These are phyloP conservation scores for Oscheius sp. DNA, from an alignment of 2,888 invertebrate genomes.

Conservation along the genomic window DNA sequence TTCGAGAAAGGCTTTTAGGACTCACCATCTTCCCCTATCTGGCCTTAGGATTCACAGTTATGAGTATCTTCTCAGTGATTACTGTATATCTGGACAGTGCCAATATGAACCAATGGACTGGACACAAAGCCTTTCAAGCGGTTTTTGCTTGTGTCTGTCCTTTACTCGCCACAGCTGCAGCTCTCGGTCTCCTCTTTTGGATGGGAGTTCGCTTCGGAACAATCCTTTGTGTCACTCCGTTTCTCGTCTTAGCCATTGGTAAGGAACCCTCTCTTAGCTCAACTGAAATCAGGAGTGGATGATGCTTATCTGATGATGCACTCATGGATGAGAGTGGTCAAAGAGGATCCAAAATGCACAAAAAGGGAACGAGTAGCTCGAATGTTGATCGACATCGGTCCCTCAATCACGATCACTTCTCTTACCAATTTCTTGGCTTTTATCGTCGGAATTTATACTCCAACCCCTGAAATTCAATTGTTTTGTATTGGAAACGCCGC, in stretches of 20 bases:
- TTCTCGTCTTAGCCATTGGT: conserved; percentile 66
- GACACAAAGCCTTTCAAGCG: conserved; percentile 29
- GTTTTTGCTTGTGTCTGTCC: conserved; percentile 62
- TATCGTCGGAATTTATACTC: conserved; percentile 84
- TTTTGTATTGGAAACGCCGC: conserved; percentile 94
- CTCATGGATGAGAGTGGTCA: conserved; percentile 55
- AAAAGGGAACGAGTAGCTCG: conserved; percentile 48
- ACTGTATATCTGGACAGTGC: conserved; percentile 54
- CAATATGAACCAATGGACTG: conserved; percentile 36
- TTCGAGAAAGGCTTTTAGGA: conserved; percentile 16
- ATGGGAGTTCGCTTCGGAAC: conserved; percentile 64
- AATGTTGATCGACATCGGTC: conserved; percentile 88
- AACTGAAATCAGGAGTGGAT: conserved; percentile 55
- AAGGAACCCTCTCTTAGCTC: neutral
- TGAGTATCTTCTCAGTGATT: conserved; percentile 60
- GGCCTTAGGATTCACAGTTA: conserved; percentile 61
- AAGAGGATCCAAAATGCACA: conserved; percentile 37
- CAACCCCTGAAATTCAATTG: conserved; percentile 89
- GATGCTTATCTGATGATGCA: conserved; percentile 67
- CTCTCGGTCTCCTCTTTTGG: conserved; percentile 66
- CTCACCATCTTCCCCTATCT: conserved; percentile 65
- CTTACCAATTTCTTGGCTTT: conserved; percentile 78
- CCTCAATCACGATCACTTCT: conserved; percentile 91
- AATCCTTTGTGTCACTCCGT: conserved; percentile 67
- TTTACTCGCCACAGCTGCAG: conserved; percentile 61